phyloP scores from a whole-genome alignment of 2,113 vertebrate genomes.

The Leiothrix lutea region DNA sequence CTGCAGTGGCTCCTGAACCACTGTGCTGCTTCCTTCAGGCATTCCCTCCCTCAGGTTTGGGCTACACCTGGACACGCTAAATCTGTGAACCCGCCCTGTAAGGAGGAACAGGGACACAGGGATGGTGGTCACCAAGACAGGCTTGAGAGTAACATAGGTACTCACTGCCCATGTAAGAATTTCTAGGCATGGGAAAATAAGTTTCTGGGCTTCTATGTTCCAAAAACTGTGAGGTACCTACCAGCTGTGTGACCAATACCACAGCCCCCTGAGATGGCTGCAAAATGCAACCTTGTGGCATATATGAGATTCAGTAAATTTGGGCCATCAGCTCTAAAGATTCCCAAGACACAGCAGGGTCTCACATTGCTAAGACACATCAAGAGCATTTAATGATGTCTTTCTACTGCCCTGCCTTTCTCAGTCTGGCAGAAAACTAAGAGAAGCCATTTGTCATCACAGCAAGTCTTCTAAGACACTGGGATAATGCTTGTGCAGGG shows the following conservation, averaged over 20 bases:
- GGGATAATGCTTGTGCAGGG: neutral
- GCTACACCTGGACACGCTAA: neutral
- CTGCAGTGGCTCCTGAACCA: rapidly evolving
- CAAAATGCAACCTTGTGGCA: neutral
- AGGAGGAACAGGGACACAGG: neutral
- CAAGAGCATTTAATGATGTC: neutral
- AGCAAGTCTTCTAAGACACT: neutral
- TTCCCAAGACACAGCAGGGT: neutral
- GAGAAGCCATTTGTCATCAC: neutral
- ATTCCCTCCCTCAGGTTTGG: neutral
- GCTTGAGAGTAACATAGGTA: neutral
- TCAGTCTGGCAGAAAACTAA: neutral
- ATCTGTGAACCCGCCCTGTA: neutral
- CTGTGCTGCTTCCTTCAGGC: neutral
- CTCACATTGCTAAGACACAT: neutral
- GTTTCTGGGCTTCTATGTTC: neutral
- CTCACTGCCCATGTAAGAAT: neutral
- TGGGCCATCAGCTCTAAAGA: neutral
- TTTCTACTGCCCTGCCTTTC: neutral
- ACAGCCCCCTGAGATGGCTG: rapidly evolving
- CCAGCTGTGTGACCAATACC: neutral
- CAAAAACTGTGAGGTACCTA: neutral
- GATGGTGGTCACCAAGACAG: neutral
- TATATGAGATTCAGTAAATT: neutral
- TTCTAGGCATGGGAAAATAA: neutral